Conservation (phyloP, 2,888 invertebrate genomes). For the Protula sp. region DNA sequence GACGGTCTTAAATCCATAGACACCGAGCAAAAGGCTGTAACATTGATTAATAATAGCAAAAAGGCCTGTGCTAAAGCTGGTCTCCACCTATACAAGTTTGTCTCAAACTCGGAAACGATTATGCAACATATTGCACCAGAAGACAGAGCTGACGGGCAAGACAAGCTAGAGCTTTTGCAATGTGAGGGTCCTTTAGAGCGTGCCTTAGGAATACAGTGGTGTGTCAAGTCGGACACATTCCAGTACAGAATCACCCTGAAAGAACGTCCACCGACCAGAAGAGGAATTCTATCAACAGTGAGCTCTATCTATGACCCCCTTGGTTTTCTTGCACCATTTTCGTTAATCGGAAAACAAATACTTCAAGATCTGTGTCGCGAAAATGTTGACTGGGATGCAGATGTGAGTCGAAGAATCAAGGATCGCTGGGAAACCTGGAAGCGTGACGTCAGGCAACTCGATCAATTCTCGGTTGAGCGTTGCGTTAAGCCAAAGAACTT, state of each 20-base stretch:
- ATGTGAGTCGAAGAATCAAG: background rate
- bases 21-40: constrained; percentile 1
- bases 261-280: constrained; percentile 3
- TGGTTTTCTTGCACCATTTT: constrained; percentile 54
- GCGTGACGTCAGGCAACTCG: background rate
- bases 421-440: constrained; percentile 8
- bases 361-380: constrained; percentile 6
- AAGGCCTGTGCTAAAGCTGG: constrained; percentile 1
- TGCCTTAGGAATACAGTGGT: background rate
- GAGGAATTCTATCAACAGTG: constrained; percentile 8
- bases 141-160: background rate
- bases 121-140: constrained; percentile 2
- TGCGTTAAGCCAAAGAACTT: constrained; percentile 8
- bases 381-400: constrained; percentile 6
- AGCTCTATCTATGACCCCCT: constrained; percentile 12
- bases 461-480: background rate
- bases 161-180: background rate
- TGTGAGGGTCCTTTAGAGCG: constrained; percentile 2
- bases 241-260: background rate
- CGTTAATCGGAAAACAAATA: constrained; percentile 18
- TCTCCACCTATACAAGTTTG: constrained; percentile 11
- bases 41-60: constrained; percentile 1
- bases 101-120: constrained; percentile 6
- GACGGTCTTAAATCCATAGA: constrained; percentile 14
- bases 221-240: background rate